A percentile compares a stretch with the other conserved stretches of the same genome.
phyloP scores from a whole-genome alignment of 1,140 invertebrate species.

The Lepidurus apus region DNA sequence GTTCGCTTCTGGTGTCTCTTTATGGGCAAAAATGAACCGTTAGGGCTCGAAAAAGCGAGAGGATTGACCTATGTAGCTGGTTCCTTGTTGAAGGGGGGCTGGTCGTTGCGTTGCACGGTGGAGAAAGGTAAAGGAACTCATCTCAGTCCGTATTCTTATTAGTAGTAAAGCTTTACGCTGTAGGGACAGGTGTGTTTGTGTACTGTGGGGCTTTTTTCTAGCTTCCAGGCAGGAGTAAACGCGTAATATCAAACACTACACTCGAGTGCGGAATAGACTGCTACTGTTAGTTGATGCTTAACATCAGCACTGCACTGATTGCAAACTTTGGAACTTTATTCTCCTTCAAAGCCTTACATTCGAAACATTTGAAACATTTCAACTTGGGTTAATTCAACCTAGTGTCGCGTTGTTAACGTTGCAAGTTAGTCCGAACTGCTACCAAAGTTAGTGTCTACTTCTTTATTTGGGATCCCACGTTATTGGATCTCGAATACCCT shows the following conservation, averaged over 20 bases:
- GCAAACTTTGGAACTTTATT: no score
- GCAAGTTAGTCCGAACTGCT: no score
- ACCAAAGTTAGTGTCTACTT: no score
- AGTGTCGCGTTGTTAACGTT: no score
- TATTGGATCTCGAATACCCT: background rate
- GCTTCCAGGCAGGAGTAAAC: background rate
- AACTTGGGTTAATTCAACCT: no score
- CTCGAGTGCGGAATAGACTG: background rate
- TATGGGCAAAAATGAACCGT: background rate
- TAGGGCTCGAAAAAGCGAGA: slow-evolving; percentile 1
- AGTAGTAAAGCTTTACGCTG: background rate
- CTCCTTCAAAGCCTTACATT: no score
- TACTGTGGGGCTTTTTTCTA: background rate
- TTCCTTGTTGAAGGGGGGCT: background rate
- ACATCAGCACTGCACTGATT: background rate
- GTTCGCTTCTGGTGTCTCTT: no score
- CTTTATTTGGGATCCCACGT: background rate
- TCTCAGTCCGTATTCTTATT: no score
- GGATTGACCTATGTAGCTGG: background rate
- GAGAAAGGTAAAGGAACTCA: slow-evolving; percentile 19
- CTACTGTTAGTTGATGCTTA: background rate
- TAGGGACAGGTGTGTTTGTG: slow-evolving; percentile 4
- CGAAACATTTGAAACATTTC: no score
- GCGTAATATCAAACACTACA: background rate
- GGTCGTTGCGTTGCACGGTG: background rate